Conservation (phyloP, 2,113 vertebrate species). For the Indicator indicator region DNA sequence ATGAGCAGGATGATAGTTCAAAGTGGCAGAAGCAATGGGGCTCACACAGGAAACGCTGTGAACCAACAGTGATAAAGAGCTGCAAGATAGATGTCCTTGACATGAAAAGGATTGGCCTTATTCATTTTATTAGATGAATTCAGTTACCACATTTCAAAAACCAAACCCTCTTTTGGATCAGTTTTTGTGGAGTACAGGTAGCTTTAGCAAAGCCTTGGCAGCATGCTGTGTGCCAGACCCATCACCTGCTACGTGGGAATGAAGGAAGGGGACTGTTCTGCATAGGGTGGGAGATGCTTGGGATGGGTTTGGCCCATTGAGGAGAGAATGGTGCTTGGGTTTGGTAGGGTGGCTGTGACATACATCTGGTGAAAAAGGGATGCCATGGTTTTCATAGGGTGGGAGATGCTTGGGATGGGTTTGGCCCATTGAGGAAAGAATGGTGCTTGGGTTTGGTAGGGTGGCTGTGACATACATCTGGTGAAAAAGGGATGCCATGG, state of each 20-base stretch:
- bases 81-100: constrained; percentile 57
- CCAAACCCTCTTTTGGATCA: not conserved
- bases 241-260: rapidly evolving
- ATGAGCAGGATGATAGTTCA: constrained; percentile 65
- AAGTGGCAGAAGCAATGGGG: constrained; percentile 57
- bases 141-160: constrained; percentile 35
- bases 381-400: too few relatives aligned
- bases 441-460: not conserved
- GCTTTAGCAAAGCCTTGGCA: not conserved
- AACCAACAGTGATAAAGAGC: constrained; percentile 24
- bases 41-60: not conserved
- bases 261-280: not conserved
- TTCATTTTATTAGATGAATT: constrained; percentile 51
- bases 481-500: not conserved
- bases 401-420: not conserved
- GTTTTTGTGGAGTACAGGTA: not conserved
- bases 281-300: not conserved
- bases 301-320: not conserved
- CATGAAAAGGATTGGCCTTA: not conserved
- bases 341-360: not conserved
- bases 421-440: not conserved
- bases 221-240: not conserved
- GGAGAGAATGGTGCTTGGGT: not conserved
- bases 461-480: not conserved
- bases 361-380: not conserved